phyloP scores from a whole-genome alignment of 2,888 invertebrate genomes.

The Trisateles emortualis region DNA sequence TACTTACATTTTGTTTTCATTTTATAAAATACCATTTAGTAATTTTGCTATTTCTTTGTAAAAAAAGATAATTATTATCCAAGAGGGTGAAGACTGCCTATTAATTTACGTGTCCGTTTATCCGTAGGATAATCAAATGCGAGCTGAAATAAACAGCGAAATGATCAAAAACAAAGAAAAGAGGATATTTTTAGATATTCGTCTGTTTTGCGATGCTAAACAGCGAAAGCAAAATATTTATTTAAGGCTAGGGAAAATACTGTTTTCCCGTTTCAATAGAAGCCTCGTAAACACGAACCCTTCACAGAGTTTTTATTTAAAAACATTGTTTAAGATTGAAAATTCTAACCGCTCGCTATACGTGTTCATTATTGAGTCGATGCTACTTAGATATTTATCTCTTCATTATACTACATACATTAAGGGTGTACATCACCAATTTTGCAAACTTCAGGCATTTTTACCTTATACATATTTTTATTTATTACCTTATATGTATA shows the following conservation, averaged over 20 bases:
- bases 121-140: slow-evolving; percentile 1
- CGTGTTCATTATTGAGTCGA: not conserved
- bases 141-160: slow-evolving; percentile 7
- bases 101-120: not conserved
- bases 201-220: slow-evolving; percentile 19
- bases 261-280: not conserved
- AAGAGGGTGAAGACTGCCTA: not conserved
- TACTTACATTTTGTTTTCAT: not conserved
- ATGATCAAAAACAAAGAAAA: slow-evolving; percentile 23
- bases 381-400: not conserved
- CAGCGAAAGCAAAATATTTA: slow-evolving; percentile 18
- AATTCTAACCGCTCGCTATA: not conserved
- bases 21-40: not conserved
- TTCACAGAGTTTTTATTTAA: not conserved
- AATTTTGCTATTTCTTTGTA: not conserved
- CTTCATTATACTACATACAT: no score
- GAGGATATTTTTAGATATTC: slow-evolving; percentile 15
- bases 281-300: not conserved
- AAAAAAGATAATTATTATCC: slow-evolving; percentile 1
- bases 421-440: no score
- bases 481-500: no score
- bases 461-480: no score
- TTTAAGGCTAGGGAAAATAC: not conserved
- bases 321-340: not conserved
- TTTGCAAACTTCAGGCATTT: no score